Conservation (phyloP, 2,113 vertebrate genomes). For the Tenebrosternarchus preto region DNA sequence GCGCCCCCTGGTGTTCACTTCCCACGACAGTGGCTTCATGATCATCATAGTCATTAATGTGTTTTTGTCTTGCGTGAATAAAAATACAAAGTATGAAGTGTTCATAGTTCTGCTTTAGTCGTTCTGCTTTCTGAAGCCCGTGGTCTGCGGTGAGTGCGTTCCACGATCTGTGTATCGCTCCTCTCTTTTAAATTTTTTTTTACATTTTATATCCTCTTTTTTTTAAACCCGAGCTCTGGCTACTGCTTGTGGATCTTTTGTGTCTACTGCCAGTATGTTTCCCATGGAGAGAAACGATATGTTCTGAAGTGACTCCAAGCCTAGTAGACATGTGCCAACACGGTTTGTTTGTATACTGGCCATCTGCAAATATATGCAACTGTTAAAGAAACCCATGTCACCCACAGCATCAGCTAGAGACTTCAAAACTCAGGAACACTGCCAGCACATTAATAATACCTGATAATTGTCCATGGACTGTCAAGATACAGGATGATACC, state of each 20-base stretch:
- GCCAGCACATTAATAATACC: background rate
- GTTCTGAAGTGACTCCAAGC: background rate
- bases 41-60: background rate
- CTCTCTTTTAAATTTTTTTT: background rate
- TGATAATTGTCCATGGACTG: background rate
- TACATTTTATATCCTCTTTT: no score
- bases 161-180: background rate
- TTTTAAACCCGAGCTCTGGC: background rate
- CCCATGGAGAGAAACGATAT: background rate
- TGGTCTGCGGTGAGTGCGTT: background rate
- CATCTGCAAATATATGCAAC: background rate
- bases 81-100: no score
- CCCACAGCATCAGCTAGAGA: background rate
- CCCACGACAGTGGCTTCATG: background rate
- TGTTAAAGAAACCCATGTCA: background rate
- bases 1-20: background rate
- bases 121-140: background rate
- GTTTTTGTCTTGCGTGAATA: background rate
- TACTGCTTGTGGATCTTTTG: slow-evolving; percentile 1
- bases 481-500: background rate
- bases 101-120: background rate
- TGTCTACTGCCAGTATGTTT: background rate
- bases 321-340: background rate
- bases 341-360: background rate
- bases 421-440: background rate